Base-by-base conservation (phyloP, 2,888 invertebrate species). In the Drosophila atroscutellata region DNA sequence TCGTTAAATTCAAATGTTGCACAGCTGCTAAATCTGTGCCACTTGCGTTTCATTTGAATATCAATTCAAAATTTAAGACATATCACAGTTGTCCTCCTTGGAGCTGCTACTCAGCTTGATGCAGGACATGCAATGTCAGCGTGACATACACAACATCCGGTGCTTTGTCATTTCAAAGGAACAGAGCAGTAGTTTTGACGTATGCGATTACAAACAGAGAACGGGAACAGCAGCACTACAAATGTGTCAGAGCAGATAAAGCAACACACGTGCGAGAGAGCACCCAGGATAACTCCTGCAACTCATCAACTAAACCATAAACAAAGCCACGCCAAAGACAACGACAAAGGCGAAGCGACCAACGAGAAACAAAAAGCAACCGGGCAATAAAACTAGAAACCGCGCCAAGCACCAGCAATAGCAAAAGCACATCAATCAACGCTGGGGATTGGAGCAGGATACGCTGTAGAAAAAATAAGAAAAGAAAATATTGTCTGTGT, bases 401-500 rank as follows among this genome's bases (percentile, higher is more conserved):
- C 89, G 79, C 85, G 85, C 75, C 73, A 83, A 67, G 68, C 67
- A 65, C 75, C 61, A 52, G 45, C 60, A 63, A 56, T 15, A n/a
- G 62, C 88, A 90, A 90, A 90, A 89, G 84, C 73, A 89, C 89
- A 86, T 86, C 85, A 90, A 86, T 86, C 85, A 86, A 75, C 89
- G 69, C 59, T 47, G 81, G 39, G 75, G 60, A 75, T 59, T 34
- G 70, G 45, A 57, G 47, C 58, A 62, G 75, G 63, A 65, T 58
- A 63, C 60, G 60, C 50, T 62, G 80, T 66, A 79, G 18, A 61
- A 80, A 80, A 90, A 90, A 88, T 71, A 59, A 80, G 60, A 64
- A 64, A 83, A 70, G 66, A 75, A 89, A 87, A 61, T 78, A 63
- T 68, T 45, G 49, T 37, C 32, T 42, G 20, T 57, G 1, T 26